Percentiles rank a stretch among this genome's conserved stretches.
These are phyloP conservation scores for Camptogramma bilineatum DNA, from an alignment of 2,888 invertebrate genomes.

Conservation along the genomic window DNA sequence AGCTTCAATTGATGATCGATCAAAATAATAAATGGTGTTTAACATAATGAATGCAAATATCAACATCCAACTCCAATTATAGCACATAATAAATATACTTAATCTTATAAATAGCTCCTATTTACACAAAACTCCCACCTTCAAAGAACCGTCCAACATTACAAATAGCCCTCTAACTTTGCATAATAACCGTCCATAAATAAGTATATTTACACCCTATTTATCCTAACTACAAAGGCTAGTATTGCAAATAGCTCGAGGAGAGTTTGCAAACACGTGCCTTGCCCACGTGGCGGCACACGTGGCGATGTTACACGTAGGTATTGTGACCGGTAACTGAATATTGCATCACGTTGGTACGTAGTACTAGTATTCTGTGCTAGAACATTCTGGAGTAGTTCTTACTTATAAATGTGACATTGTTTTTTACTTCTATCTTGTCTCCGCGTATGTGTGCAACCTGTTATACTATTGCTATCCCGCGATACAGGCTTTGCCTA, in stretches of 20 bases:
- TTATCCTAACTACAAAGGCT: constrained; percentile 9
- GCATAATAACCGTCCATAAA: constrained; percentile 5
- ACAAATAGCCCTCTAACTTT: constrained; percentile 1
- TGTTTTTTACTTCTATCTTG: not conserved
- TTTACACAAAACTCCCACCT: not conserved
- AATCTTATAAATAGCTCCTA: not conserved
- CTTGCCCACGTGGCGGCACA: constrained; percentile 21
- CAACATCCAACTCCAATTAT: not conserved
- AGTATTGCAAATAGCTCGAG: constrained; percentile 6
- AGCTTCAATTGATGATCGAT: not conserved
- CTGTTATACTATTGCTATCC: not conserved
- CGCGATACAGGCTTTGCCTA: too few species aligned
- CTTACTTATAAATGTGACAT: constrained; percentile 1
- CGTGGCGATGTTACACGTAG: constrained; percentile 23
- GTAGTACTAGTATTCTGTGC: too few species aligned
- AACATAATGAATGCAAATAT: not conserved
- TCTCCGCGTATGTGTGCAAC: too few species aligned
- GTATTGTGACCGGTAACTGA: constrained; percentile 23
- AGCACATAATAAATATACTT: not conserved
- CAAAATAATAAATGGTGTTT: not conserved
- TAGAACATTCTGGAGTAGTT: constrained; percentile 15
- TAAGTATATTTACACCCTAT: constrained; percentile 8
- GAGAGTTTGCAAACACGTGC: constrained; percentile 19
- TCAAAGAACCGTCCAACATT: not conserved
- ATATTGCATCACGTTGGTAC: constrained; percentile 27